phyloP scores from a whole-genome alignment of 1,140 invertebrate species.

The Rhagoletis zephyria region DNA sequence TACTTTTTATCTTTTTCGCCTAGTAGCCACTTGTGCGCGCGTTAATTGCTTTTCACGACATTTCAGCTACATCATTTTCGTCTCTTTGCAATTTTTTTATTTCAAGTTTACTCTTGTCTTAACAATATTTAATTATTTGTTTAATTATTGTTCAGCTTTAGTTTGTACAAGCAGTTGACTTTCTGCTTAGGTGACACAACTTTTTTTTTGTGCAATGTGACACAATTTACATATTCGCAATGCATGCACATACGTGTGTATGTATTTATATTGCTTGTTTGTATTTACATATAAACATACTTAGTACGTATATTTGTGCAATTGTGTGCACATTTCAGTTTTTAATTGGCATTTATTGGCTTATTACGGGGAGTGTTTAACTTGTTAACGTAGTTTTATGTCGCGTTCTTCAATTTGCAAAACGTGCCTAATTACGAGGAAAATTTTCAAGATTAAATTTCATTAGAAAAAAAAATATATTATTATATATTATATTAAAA shows the following conservation, averaged over 20 bases:
- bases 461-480: not conserved
- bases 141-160: constrained; percentile 16
- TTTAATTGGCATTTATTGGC: constrained; percentile 50
- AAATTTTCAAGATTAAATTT: not conserved
- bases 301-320: not conserved
- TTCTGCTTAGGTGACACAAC: not conserved
- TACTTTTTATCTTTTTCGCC: not conserved
- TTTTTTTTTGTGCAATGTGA: not conserved
- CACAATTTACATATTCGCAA: not conserved
- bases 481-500: too few species aligned
- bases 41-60: constrained; percentile 43
- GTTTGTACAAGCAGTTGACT: not conserved
- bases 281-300: too few species aligned
- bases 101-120: not conserved
- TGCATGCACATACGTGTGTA: not conserved
- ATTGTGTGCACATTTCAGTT: not conserved
- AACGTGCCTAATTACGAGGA: constrained; percentile 12
- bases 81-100: not conserved
- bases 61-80: not conserved
- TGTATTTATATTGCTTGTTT: not conserved
- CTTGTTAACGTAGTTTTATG: constrained; percentile 33
- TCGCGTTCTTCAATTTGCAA: constrained; percentile 48
- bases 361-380: constrained; percentile 12
- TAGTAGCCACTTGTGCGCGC: not conserved
- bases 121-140: constrained; percentile 33